Evolutionary conservation across 64 coral and sea anemone species (phyloP).

Genomic region (Anthopleura sola): DNA sequence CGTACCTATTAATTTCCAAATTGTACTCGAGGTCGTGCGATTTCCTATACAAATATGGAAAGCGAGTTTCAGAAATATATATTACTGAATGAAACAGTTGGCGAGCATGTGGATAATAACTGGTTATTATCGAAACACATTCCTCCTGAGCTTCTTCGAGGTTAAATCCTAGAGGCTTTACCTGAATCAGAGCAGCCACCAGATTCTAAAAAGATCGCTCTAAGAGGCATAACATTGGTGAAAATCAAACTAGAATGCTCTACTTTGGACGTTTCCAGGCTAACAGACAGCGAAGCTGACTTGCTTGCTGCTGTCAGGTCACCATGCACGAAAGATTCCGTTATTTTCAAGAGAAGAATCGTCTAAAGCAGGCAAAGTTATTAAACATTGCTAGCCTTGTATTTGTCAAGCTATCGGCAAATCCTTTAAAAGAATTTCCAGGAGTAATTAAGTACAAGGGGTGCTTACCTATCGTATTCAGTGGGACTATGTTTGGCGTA

Average conservation of each 20-base stretch:
- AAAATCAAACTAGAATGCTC: constrained; percentile 30
- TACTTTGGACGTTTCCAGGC: constrained; percentile 21
- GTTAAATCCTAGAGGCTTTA: constrained; percentile 55
- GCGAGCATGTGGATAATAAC: constrained; percentile 17
- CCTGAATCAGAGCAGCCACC: constrained; percentile 50
- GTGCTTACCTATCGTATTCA: not conserved
- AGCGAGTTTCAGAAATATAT: no score
- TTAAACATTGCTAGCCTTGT: constrained; percentile 34
- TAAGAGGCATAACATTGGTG: constrained; percentile 7
- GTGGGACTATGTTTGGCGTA: constrained; percentile 85
- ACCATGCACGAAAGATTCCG: constrained; percentile 19
- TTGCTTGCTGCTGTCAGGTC: constrained; percentile 67
- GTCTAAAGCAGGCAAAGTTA: constrained; percentile 46
- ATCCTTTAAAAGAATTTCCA: not conserved
- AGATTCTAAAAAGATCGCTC: constrained; percentile 30
- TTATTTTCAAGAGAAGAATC: constrained; percentile 46
- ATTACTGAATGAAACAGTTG: constrained; percentile 49
- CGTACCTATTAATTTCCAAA: no score
- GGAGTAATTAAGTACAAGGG: constrained; percentile 79
- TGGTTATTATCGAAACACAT: not conserved
- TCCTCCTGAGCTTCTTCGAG: constrained; percentile 40
- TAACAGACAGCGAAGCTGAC: constrained; percentile 61
- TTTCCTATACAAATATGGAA: no score
- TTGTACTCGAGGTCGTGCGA: no score
- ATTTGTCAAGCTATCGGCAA: constrained; percentile 67